A percentile compares a stretch with the other conserved stretches of the same genome.
Evolutionary conservation across 1,140 invertebrate genomes (phyloP).

Genomic region (Aphaenogaster floridana): DNA sequence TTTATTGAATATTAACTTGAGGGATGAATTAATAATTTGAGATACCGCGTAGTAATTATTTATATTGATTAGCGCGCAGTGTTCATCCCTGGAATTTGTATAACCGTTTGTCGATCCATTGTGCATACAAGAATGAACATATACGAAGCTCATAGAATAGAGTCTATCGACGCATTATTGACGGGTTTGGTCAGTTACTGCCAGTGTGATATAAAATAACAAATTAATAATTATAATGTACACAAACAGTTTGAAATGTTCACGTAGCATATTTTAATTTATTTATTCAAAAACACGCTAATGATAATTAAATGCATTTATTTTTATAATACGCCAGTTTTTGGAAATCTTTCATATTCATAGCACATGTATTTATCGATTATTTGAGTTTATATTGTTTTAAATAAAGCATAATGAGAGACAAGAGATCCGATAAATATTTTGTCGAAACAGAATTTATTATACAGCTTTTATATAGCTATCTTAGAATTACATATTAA

Average conservation of each 20-base stretch:
- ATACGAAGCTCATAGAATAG: constrained; percentile 18
- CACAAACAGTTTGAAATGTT: constrained; percentile 14
- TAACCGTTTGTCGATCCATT: constrained; percentile 21
- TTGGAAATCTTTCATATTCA: background rate
- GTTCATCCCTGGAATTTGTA: constrained; percentile 22
- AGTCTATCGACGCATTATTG: constrained; percentile 28
- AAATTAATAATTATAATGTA: constrained; percentile 22
- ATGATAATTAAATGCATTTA: constrained; percentile 1
- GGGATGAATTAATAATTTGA: background rate
- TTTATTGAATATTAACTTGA: background rate
- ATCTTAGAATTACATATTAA: background rate
- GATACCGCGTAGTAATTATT: constrained; percentile 8
- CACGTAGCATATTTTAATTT: background rate
- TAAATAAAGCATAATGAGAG: background rate
- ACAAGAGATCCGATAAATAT: background rate
- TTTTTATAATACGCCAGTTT: background rate
- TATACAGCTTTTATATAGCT: background rate
- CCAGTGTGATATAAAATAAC: constrained; percentile 2
- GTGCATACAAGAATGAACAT: constrained; percentile 25
- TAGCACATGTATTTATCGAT: background rate
- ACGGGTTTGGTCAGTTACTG: background rate
- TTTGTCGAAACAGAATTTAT: background rate
- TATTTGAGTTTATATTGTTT: background rate
- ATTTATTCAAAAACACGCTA: background rate
- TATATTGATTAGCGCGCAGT: constrained; percentile 8